These are phyloP conservation scores for Eupleurogrammus muticus DNA, from an alignment of 2,797 vertebrate species.

Conservation along the genomic window DNA sequence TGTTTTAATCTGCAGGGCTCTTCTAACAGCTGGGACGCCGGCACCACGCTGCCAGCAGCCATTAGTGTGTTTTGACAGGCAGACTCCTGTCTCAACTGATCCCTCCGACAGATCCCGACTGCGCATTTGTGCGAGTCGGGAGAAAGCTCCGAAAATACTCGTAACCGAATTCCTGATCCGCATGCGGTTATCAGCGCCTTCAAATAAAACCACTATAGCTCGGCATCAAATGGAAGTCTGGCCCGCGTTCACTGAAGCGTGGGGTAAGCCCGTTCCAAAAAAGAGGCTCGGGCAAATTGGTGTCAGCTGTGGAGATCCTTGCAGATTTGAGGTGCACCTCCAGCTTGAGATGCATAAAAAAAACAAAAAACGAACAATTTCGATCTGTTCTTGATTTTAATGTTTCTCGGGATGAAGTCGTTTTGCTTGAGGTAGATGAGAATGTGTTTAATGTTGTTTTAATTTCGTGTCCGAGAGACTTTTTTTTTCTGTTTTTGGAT, in stretches of 20 bases:
- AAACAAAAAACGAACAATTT: conserved; percentile 12
- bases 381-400: conserved; percentile 16
- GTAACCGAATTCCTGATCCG: conserved; percentile 68
- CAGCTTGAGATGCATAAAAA: conserved; percentile 3
- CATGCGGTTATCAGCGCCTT: conserved; percentile 61
- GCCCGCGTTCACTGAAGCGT: conserved; percentile 65
- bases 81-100: conserved; percentile 43
- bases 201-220: conserved; percentile 54
- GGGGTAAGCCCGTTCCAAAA: conserved; percentile 57
- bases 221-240: conserved; percentile 74
- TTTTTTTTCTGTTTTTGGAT: conserved; percentile 37
- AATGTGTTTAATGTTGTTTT: conserved; percentile 6
- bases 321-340: conserved; percentile 59
- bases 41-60: not conserved
- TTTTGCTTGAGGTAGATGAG: conserved; percentile 22
- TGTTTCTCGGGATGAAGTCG: conserved; percentile 5
- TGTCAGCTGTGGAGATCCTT: conserved; percentile 76
- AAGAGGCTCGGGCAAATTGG: conserved; percentile 71
- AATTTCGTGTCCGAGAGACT: not conserved
- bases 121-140: conserved; percentile 48
- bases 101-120: conserved; percentile 45
- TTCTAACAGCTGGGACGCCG: conserved; percentile 7
- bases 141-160: conserved; percentile 42
- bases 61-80: conserved; percentile 18
- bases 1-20: not conserved